Conservation (phyloP, 2,113 vertebrate genomes). For the human region GRCh38 chr9:135615001-135615500, state of each 20-base stretch:
- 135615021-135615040: not conserved
- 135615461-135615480: not conserved
- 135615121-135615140: not conserved
- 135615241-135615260: accelerated
- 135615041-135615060: accelerated
- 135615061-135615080: not conserved
- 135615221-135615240: too few species aligned
- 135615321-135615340: accelerated
- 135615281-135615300: not conserved
- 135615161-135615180: too few species aligned
- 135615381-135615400: not conserved
- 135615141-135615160: not conserved
- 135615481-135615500: slow-evolving; percentile 37
- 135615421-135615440: not conserved
- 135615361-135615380: slow-evolving; percentile 53
- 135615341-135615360: not conserved
- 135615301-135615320: not conserved
- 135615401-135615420: not conserved
- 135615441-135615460: not conserved
- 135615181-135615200: accelerated
- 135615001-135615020: not conserved
- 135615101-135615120: too few species aligned
- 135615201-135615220: too few species aligned
- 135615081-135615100: not conserved
- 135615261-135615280: accelerated